Base-by-base conservation (phyloP, 2,113 vertebrate genomes). In the Taxidea taxus region DNA sequence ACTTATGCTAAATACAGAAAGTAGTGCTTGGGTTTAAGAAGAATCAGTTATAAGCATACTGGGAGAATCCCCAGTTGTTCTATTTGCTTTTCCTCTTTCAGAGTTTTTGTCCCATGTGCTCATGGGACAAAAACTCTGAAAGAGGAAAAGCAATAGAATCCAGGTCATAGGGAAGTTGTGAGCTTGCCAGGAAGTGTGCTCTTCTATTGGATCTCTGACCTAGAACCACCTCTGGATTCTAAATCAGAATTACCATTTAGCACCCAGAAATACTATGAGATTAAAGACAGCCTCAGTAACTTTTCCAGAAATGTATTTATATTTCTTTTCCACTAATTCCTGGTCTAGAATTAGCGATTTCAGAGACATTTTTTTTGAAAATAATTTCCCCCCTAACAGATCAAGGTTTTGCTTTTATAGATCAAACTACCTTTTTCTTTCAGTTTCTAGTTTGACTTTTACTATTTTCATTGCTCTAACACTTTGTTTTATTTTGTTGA, bases 401-500 rank as follows among this genome's bases (percentile, higher is more conserved):
- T 27, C 13, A 74, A 64, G 47, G 21, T 77, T 95, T 85, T 80
- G 18, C 16, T 72, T 62, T 80, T 75, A 39, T 56, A 60, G 23
- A 88, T 81, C 27, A 81, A 75, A 42, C 31, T 31, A 54, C 37
- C 9, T 34, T 90, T 94, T 29, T 31, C 21, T 70, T 31, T 68
- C 47, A 90, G 13, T 58, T 90, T 86, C 39, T 11, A 75, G 54
- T 25, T 84, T 90, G 47, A 89, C 25, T 81, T 66, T 81, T 72
- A 82, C 44, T 18, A 77, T 90, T 88, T 95, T 82, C 72, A 51
- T 72, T 78, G 16, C 54, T 70, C 25, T 86, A 49, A 64, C 12
- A 80, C 89, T n/a, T 89, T 58, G 7, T 90, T 92, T 75, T 85
- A 34, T 82, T 84, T 96, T 90, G 20, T 86, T 66, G 77, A 60